Evolutionary conservation across 2,797 vertebrate genomes (phyloP), one percentile per base, ranked within the genome.

Genomic region (Cercopithecus hamlyni): DNA sequence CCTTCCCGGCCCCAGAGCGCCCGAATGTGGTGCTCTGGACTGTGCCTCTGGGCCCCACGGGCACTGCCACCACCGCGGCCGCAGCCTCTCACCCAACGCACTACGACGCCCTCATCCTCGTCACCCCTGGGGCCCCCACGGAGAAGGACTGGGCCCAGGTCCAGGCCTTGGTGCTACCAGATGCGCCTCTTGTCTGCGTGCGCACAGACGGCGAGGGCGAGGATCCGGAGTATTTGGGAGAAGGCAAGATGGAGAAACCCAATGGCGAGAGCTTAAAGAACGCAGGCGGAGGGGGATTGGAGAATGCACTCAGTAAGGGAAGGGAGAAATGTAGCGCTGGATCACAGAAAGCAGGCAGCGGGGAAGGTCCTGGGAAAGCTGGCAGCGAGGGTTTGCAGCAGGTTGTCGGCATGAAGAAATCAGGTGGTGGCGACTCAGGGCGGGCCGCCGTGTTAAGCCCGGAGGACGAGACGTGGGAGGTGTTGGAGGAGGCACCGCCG

Each of bases 61-160:
- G 80, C 24, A 94, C 98, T 14, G 33, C 61, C 61, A 93, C 98
- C 10, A 98, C 98, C 0, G 72, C 98, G 0, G 98, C 98, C 0
- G 97, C 96, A 5, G 61, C 86, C 30, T 96, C 98, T 81, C 95
- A 98, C 27, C 41, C 98, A 2, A 6, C 98, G 27, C 98, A 76
- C 26, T 99, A 98, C 14, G 98, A 99, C 14, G 99, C 98, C 64
- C 98, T 99, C 93, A 98, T 99, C 94, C 98, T 99, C 0, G 96
- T 98, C 73, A 97, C 97, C 19, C 57, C 94, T 0, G 97, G 96
- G 27, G 92, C 98, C 14, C 99, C 99, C 92, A 98, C 87, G 50
- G 98, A 98, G 90, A 98, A 98, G 81, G 98, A 99, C 43, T 96
- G 98, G 19, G 98, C 84, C 45, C 97, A 98, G 24, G 99, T 98